These are phyloP conservation scores for Trematocara variabile DNA, from an alignment of 2,113 vertebrate species.

Conservation along the genomic window DNA sequence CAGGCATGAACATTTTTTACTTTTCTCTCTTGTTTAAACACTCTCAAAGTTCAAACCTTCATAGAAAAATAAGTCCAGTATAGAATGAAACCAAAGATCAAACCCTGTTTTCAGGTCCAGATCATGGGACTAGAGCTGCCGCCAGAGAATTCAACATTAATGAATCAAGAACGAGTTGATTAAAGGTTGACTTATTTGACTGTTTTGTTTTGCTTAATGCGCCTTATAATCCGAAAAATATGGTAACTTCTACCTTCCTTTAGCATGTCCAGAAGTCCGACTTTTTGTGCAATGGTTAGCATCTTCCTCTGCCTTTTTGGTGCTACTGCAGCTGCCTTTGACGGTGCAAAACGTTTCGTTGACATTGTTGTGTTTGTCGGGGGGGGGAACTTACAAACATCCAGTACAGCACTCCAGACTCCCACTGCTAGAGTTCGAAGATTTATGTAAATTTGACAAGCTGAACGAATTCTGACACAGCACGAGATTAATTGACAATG, in stretches of 20 bases:
- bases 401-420: too few species aligned
- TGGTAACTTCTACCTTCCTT: accelerated
- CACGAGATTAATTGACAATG: background rate
- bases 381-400: background rate
- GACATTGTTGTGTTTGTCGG: background rate
- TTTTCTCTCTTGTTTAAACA: too few species aligned
- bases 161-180: background rate
- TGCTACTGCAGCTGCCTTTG: background rate
- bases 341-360: accelerated
- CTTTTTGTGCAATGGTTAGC: background rate
- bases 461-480: background rate
- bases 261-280: accelerated
- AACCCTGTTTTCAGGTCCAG: background rate
- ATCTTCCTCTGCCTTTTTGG: background rate
- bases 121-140: accelerated
- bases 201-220: background rate
- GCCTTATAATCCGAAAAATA: accelerated
- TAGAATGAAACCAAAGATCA: background rate
- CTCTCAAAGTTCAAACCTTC: background rate
- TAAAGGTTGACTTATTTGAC: background rate
- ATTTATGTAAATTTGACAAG: background rate
- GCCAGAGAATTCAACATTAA: background rate
- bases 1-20: too few species aligned
- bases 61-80: background rate
- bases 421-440: background rate